Conservation (phyloP, 2,888 invertebrate species). For the Portevinia maculata region DNA sequence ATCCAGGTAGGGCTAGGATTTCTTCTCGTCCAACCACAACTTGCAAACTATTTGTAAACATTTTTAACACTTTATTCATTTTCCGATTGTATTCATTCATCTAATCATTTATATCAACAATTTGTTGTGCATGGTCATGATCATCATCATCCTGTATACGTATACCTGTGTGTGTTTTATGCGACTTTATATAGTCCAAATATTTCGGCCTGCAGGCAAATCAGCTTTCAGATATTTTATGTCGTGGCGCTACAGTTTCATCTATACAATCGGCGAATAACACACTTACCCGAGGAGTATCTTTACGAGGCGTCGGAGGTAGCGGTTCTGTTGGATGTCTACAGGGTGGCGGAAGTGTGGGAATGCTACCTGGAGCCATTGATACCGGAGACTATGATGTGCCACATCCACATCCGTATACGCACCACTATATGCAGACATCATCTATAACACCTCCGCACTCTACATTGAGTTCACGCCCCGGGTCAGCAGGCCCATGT, state of each 20-base stretch:
- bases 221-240: constrained; percentile 83
- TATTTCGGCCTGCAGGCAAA: constrained; percentile 83
- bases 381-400: constrained; percentile 83
- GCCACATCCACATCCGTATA: constrained; percentile 83
- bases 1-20: background rate
- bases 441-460: constrained; percentile 82
- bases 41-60: constrained; percentile 18
- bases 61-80: background rate
- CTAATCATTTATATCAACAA: background rate
- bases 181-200: constrained; percentile 79
- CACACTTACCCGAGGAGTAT: constrained; percentile 82
- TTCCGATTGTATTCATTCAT: background rate
- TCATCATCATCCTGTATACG: constrained; percentile 41
- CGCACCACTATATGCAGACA: constrained; percentile 83
- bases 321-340: constrained; percentile 72
- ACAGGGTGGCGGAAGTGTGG: constrained; percentile 79
- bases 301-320: constrained; percentile 78
- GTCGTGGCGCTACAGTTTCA: constrained; percentile 83
- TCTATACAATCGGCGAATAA: constrained; percentile 83
- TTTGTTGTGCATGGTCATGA: constrained; percentile 63
- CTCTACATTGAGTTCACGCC: constrained; percentile 81
- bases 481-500: constrained; percentile 82
- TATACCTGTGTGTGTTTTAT: constrained; percentile 57
- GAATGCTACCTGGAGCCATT: constrained; percentile 81
- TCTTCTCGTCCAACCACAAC: constrained; percentile 25